Base-by-base conservation (phyloP, 2,888 invertebrate genomes). In the Phorcus lineatus region DNA sequence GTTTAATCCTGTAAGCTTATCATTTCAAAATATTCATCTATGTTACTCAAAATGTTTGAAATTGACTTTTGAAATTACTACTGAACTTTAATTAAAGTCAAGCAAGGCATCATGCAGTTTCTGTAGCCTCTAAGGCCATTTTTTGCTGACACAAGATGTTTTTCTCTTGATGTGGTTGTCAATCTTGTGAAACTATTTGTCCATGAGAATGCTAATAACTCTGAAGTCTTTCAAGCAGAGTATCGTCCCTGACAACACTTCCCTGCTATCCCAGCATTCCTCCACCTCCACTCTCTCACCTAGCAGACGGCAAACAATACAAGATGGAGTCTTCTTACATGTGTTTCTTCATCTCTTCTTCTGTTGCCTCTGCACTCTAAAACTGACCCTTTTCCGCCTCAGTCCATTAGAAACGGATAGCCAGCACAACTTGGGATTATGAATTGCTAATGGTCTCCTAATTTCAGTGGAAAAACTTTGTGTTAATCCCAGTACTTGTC, bases 331-430 rank as follows among this genome's bases (percentile, higher is more conserved):
- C 47, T 47, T 47, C 47, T 47, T 47, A 47, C 47, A 47, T 47
- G 47, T 47, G 47, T 47, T 47, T 47, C 47, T 24, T 62, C 62
- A 24, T 28, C 62, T 62, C 62, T 62, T 13, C 28, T 28, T 24
- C 28, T 22, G 22, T 28, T 24, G 62, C 62, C 16, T 62, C 62
- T 62, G 62, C 62, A 62, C 62, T 62, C 28, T 28, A 62, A 62
- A 28, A 16, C 62, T 28, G 16, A 22, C 62, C 62, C 11, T 62
- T 28, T 62, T 62, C 62, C 47, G 47, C 47, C 62, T 62, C 28
- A 4, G 62, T 28, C 62, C 62, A 62, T 62, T 62, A 62, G 62
- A 62, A 62, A 62, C 16, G 62, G 62, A 62, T 62, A 62, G 62
- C 62, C 24, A 9, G 28, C 22, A 2, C 62, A 62, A 24, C 28